Evolutionary conservation across 2,113 vertebrate genomes (phyloP).

Genomic region (Melanerpes formicivorus): DNA sequence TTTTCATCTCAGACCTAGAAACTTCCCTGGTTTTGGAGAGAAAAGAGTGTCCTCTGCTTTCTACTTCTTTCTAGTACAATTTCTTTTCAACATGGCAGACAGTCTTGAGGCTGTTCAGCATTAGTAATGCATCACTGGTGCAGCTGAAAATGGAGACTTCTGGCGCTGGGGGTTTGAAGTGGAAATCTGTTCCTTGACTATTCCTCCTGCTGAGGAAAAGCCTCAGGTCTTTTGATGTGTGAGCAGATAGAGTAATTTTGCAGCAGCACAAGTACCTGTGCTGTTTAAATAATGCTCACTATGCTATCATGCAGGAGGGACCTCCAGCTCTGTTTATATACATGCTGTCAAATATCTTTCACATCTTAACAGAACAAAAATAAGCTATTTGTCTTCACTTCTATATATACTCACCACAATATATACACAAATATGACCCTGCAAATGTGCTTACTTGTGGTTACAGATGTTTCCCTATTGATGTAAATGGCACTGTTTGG

Average conservation of each 20-base stretch:
- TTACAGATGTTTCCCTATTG: background rate
- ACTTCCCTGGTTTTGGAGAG: background rate
- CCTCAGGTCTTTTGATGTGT: background rate
- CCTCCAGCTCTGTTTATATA: background rate
- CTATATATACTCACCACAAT: background rate
- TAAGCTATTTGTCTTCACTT: background rate
- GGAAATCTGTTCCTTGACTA: background rate
- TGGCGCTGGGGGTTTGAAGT: background rate
- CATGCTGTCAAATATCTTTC: background rate
- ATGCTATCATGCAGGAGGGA: background rate
- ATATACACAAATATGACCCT: background rate
- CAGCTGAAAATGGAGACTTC: background rate
- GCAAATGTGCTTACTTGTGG: background rate
- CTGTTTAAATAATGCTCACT: background rate
- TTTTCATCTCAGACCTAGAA: background rate
- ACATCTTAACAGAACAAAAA: background rate
- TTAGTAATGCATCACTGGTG: background rate
- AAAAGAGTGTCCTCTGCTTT: background rate
- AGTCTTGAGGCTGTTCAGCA: background rate
- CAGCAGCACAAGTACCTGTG: background rate
- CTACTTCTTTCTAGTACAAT: background rate
- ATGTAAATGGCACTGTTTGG: background rate
- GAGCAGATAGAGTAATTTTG: background rate
- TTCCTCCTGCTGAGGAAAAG: background rate
- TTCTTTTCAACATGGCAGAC: background rate